Conservation (phyloP, 2,888 invertebrate species). For the Toxonevra muliebris region DNA sequence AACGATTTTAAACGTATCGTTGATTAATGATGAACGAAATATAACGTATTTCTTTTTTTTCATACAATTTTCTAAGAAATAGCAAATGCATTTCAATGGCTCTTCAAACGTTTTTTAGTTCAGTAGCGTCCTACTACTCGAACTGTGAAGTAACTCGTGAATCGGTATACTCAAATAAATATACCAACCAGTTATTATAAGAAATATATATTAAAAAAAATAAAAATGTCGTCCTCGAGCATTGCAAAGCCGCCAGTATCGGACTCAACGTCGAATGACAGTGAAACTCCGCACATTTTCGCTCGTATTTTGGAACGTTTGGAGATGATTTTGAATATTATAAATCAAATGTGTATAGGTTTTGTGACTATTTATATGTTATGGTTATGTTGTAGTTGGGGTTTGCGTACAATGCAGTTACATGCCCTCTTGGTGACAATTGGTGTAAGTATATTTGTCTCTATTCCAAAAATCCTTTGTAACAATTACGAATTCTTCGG, state of each 20-base stretch:
- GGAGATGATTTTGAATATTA: conserved; percentile 49
- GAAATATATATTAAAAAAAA: background rate
- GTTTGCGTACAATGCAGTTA: conserved; percentile 47
- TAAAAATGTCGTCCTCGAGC: background rate
- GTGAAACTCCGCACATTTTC: background rate
- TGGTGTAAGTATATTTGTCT: conserved; percentile 47
- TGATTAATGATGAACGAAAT: no score
- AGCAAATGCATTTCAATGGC: no score
- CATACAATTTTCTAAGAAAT: no score
- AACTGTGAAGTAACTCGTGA: no score
- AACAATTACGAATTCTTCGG: no score
- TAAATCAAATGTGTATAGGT: conserved; percentile 57
- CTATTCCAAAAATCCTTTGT: no score
- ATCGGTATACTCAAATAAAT: background rate
- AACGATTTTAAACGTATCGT: no score
- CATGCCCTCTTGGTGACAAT: conserved; percentile 57
- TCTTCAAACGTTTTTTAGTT: no score
- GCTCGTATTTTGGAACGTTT: conserved; percentile 41
- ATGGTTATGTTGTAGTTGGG: conserved; percentile 51
- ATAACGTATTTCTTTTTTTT: no score
- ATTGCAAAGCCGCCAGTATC: background rate
- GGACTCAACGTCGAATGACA: no score
- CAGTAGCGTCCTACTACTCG: no score
- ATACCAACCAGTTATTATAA: background rate
- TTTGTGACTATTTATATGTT: conserved; percentile 56